Evolutionary conservation across 2,888 invertebrate species (phyloP).

Genomic region (Gerris lacustris): DNA sequence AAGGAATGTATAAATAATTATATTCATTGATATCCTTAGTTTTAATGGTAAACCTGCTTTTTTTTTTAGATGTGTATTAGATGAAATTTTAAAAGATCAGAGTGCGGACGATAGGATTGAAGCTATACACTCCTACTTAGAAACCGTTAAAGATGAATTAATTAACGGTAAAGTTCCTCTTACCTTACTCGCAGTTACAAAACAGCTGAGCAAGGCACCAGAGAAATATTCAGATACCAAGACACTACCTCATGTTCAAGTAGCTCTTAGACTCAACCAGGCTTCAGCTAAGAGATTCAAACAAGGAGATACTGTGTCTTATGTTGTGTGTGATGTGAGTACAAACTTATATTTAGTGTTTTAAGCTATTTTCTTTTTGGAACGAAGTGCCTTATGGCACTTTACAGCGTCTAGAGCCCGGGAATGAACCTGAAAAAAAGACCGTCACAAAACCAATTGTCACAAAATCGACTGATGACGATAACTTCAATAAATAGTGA

Average conservation of each 20-base stretch:
- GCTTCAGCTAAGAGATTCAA: conserved; percentile 67
- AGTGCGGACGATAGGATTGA: conserved; percentile 70
- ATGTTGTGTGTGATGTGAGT: conserved; percentile 72
- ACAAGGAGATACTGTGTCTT: conserved; percentile 89
- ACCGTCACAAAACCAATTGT: too few relatives aligned
- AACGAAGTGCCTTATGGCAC: too few relatives aligned
- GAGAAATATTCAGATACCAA: conserved; percentile 78
- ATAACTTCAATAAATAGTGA: too few relatives aligned
- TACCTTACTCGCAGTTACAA: conserved; percentile 72
- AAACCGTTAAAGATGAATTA: conserved; percentile 62
- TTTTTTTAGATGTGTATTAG: conserved; percentile 52
- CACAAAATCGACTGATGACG: too few relatives aligned
- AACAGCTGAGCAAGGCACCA: conserved; percentile 89
- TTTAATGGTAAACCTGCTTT: not conserved
- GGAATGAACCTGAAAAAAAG: too few relatives aligned
- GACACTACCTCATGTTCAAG: conserved; percentile 75
- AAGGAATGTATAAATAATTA: too few relatives aligned
- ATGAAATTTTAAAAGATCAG: conserved; percentile 70
- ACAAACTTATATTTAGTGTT: not conserved
- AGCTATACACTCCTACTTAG: conserved; percentile 68
- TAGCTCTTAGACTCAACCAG: conserved; percentile 76
- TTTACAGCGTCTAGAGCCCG: too few relatives aligned
- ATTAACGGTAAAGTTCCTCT: conserved; percentile 56
- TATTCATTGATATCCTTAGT: too few relatives aligned
- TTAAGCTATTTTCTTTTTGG: too few relatives aligned